These are phyloP conservation scores for Neolamprologus falcicula DNA, from an alignment of 2,113 vertebrate genomes.

Conservation along the genomic window DNA sequence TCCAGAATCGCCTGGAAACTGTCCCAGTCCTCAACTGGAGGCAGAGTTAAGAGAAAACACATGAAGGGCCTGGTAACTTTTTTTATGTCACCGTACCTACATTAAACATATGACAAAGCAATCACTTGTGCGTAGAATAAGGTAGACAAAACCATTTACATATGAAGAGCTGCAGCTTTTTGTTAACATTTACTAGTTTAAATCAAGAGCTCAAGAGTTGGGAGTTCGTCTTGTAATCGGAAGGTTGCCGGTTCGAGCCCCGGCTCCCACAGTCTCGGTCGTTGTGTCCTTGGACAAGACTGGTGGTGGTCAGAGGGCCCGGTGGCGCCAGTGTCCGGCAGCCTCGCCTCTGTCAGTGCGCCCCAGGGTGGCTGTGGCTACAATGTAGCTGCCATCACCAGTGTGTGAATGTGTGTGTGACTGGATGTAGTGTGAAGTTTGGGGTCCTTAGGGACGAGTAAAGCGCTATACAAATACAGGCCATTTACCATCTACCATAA, in stretches of 20 bases:
- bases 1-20: slow-evolving; percentile 98
- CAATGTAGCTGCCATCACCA: fast-evolving
- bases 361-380: not conserved
- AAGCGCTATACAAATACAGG: not conserved
- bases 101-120: not conserved
- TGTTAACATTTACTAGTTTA: not conserved
- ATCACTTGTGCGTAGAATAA: not conserved
- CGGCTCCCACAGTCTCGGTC: fast-evolving
- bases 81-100: not conserved
- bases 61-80: not conserved
- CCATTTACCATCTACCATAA: not conserved
- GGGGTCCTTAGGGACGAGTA: not conserved
- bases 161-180: not conserved
- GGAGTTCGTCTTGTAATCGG: fast-evolving
- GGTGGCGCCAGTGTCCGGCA: not conserved
- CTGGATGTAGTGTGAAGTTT: not conserved
- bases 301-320: not conserved
- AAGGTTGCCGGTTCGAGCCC: not conserved
- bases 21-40: slow-evolving; percentile 97
- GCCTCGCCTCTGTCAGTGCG: not conserved
- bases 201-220: not conserved
- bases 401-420: not conserved
- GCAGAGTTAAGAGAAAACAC: slow-evolving; percentile 1
- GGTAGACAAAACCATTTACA: not conserved
- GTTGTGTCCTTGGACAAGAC: not conserved